Conservation (phyloP, 2,113 vertebrate species). For the Turnix velox region DNA sequence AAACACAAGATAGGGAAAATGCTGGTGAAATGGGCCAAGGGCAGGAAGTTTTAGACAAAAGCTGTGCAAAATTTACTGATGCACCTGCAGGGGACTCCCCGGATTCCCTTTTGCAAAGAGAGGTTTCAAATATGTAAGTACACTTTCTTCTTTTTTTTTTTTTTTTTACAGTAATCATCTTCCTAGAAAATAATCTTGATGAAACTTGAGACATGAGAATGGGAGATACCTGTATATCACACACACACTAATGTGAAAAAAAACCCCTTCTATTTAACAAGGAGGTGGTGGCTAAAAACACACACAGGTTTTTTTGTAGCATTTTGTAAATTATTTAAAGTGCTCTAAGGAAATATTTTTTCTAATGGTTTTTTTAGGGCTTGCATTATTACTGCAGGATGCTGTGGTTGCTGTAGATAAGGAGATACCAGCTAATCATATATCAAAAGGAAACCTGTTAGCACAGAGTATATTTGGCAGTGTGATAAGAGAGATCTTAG, state of each 20-base stretch:
- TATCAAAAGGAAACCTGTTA: background rate
- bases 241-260: slow-evolving; percentile 1
- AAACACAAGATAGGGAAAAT: background rate
- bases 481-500: background rate
- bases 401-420: slow-evolving; percentile 16
- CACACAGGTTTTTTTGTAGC: slow-evolving; percentile 56
- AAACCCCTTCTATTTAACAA: slow-evolving; percentile 49
- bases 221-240: background rate
- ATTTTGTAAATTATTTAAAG: slow-evolving; percentile 75
- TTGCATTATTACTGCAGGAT: background rate
- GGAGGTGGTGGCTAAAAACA: background rate
- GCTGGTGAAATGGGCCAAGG: background rate
- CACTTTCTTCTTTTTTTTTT: background rate
- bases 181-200: background rate
- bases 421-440: background rate
- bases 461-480: background rate
- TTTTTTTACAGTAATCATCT: background rate
- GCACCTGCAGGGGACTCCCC: slow-evolving; percentile 65
- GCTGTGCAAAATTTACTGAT: slow-evolving; percentile 73
- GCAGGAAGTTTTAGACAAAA: slow-evolving; percentile 74
- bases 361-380: slow-evolving; percentile 49
- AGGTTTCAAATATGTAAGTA: slow-evolving; percentile 79
- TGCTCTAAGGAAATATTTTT: slow-evolving; percentile 68
- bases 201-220: background rate
- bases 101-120: slow-evolving; percentile 49